A percentile compares a stretch with the other conserved stretches of the same genome.
phyloP scores from a whole-genome alignment of 2,888 invertebrate genomes.

The Catocala fraxini region DNA sequence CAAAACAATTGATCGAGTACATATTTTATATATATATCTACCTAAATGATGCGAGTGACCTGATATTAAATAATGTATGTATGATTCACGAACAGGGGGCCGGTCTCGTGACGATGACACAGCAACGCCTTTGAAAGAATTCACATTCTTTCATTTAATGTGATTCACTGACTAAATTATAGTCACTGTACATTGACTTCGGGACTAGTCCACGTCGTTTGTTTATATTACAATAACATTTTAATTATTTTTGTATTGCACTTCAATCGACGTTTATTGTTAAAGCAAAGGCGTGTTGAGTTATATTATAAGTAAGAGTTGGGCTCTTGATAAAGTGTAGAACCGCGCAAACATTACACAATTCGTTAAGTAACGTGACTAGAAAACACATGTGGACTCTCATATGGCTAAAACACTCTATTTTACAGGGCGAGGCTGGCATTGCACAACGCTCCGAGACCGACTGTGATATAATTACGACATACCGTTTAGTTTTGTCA shows the following conservation, averaged over 20 bases:
- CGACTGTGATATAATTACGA: background rate
- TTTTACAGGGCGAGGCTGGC: constrained; percentile 1
- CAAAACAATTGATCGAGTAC: constrained; percentile 4
- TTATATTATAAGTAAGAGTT: too few species aligned
- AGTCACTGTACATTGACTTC: constrained; percentile 40
- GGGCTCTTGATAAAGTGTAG: too few species aligned
- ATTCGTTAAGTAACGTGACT: constrained; percentile 5
- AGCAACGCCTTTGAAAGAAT: constrained; percentile 32
- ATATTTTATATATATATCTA: constrained; percentile 3
- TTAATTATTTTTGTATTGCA: background rate
- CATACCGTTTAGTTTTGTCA: constrained; percentile 2
- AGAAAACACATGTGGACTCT: constrained; percentile 8
- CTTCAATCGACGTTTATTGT: background rate
- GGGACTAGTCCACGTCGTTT: constrained; percentile 21
- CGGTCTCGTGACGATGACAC: constrained; percentile 39
- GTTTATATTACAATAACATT: constrained; percentile 11
- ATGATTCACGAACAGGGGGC: constrained; percentile 38
- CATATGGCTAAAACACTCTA: constrained; percentile 1
- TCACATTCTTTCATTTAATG: constrained; percentile 47
- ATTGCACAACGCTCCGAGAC: background rate
- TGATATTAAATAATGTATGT: constrained; percentile 18
- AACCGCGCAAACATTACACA: background rate
- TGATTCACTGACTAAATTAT: constrained; percentile 59
- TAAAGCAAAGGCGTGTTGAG: background rate
- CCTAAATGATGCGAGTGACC: constrained; percentile 10